Evolutionary conservation across 2,888 invertebrate species (phyloP), one percentile per base, ranked within the genome.

Genomic region (Agrotis exclamationis): DNA sequence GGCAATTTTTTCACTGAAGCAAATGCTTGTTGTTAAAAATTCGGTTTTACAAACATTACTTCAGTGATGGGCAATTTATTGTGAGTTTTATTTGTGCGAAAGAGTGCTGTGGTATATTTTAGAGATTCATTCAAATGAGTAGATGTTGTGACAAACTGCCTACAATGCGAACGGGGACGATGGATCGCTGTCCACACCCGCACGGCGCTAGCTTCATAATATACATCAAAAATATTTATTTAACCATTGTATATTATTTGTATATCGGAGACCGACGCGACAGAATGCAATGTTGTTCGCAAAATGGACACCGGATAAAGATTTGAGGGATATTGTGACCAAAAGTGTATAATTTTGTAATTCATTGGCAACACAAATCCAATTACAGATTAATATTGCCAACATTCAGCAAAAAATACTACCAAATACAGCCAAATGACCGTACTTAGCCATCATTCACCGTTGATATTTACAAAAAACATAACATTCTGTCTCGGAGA

Each of bases 251-350:
- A 93, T 94, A 92, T 77, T 77, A 80, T 91, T 39, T 92, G 92
- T 94, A 95, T 94, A 95, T 93, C 95, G 94, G 96, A 91, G 92
- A 88, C 87, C 80, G 20, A 1, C 48, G 67, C 66, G 44, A 80
- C 91, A 95, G 90, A 95, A 85, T 90, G 90, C 88, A 78, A 53
- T 91, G 90, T 94, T 89, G 22, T 76, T 70, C 4, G 53, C 57
- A 75, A 39, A 83, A 79, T 51, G 28, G 53, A 73, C 51, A 7
- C 44, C 59, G 39, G 45, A 59, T 48, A 77, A 60, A 0, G 0
- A 54, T 44, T 28, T 20, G 6, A 18, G 16, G 50, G 16, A 22
- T 9, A 28, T 0, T 18, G 18, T 39, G 28, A 20, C 11, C 53
- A 6, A 50, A 74, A 78, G 22, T n/a, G 1, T 44, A 47, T 18